A percentile compares a stretch with the other conserved stretches of the same genome.
Conservation (phyloP, 2,888 invertebrate genomes). For the Lithophane leautieri region DNA sequence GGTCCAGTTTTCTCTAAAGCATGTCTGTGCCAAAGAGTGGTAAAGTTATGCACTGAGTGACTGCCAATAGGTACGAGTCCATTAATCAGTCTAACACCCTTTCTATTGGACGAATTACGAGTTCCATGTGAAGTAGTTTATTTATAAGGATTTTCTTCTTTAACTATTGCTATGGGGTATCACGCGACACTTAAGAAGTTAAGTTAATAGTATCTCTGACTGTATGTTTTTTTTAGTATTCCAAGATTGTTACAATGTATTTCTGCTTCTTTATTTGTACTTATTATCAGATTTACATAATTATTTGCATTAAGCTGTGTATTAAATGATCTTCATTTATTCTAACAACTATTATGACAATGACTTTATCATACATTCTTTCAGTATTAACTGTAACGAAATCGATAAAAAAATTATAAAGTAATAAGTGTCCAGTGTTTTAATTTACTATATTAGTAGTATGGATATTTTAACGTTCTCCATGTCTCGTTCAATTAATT, state of each 20-base stretch:
- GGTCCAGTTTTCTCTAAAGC: conserved; percentile 38
- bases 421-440: neutral
- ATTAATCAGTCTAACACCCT: conserved; percentile 52
- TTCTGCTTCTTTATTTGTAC: neutral
- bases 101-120: conserved; percentile 47
- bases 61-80: conserved; percentile 33
- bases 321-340: neutral
- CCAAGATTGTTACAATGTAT: neutral
- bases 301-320: neutral
- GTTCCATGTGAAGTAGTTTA: neutral
- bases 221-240: neutral
- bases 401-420: neutral
- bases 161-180: too few relatives aligned
- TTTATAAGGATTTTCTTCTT: neutral
- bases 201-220: too few relatives aligned
- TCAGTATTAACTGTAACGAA: neutral
- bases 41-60: conserved; percentile 28
- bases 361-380: neutral
- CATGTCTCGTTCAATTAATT: conserved; percentile 8
- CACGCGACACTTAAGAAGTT: too few relatives aligned
- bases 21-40: conserved; percentile 37
- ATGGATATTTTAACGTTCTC: conserved; percentile 10
- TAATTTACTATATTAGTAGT: conserved; percentile 16
- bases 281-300: neutral
- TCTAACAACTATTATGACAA: neutral